Evolutionary conservation across 2,113 vertebrate species (phyloP), one percentile per base, ranked within the genome.

Genomic region (Gobius niger): DNA sequence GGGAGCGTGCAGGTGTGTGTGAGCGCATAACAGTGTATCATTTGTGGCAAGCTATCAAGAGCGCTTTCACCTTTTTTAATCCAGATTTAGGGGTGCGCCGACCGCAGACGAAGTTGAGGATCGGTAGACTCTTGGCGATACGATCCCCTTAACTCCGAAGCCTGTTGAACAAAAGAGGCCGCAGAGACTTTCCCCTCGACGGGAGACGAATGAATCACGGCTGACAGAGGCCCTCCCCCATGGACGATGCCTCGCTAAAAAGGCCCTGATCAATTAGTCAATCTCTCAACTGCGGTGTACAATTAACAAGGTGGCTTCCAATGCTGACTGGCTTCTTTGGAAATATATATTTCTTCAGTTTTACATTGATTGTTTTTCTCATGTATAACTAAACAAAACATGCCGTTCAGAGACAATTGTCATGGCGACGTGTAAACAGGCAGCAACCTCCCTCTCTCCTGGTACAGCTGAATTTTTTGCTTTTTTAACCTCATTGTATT

Each of bases 261-360:
- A 85, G 83, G 77, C 88, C 80, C 87, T 81, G 83, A 92, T 93
- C 91, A 92, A 93, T 92, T 92, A 91, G 89, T 91, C 89, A 90
- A 89, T 91, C 72, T 82, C 78, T 90, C 86, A 88, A 90, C 79
- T 82, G 84, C 77, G 66, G 85, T 85, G 86, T 77, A 72, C 88
- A 90, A 90, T 92, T 92, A 91, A 89, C 75, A 75, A 76, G 81
- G 79, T 76, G 82, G 90, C 87, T 91, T 84, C 88, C 85, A 70
- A 65, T 76, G 83, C 85, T 83, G 81, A 9, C 70, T 57, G 62
- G 65, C 69, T 34, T 34, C 24, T 34, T 34, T 34, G 24, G 24
- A 34, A 34, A 34, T 34, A 34, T 34, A 34, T 34, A 3, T 34
- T 3, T 34, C 24, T 34, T 34, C 24, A 34, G 5, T 34, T 34